Evolutionary conservation across 2,797 vertebrate species (phyloP).

Genomic region (Onychomys torridus): DNA sequence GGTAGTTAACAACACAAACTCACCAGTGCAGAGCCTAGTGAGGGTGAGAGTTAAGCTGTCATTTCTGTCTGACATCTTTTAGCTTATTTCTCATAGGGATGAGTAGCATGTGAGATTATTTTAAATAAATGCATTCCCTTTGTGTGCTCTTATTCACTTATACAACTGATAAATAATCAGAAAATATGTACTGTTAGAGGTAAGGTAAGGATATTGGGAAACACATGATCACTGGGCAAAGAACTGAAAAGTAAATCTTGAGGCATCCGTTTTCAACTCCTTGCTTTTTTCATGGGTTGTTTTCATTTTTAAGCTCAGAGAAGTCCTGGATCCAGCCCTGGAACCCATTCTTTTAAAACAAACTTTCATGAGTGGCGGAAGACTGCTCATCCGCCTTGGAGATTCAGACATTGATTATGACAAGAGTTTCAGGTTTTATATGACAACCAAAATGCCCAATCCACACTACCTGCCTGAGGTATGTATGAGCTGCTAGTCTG

Average conservation of each 20-base stretch:
- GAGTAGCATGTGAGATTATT: not conserved
- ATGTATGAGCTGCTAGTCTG: conserved; percentile 72
- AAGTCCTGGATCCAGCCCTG: conserved; percentile 92
- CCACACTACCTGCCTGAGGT: conserved; percentile 95
- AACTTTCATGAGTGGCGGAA: conserved; percentile 91
- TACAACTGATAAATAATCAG: not conserved
- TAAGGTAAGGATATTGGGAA: not conserved
- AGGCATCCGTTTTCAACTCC: not conserved
- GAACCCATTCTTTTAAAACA: conserved; percentile 94
- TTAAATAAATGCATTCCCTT: not conserved
- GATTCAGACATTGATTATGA: conserved; percentile 94
- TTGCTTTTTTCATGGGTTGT: conserved; percentile 14
- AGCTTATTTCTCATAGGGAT: not conserved
- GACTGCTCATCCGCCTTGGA: conserved; percentile 92
- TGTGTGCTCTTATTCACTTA: not conserved
- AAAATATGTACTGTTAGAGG: not conserved
- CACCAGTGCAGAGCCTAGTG: not conserved
- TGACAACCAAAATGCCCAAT: conserved; percentile 95
- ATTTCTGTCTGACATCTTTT: not conserved
- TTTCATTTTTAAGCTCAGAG: conserved; percentile 88
- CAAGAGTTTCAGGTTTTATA: conserved; percentile 93
- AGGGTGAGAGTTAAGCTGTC: not conserved
- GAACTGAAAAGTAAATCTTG: not conserved
- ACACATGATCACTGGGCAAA: not conserved
- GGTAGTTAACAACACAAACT: not conserved